A percentile compares a stretch with the other conserved stretches of the same genome.
Conservation (phyloP, 2,888 invertebrate species). For the Amiota minor region DNA sequence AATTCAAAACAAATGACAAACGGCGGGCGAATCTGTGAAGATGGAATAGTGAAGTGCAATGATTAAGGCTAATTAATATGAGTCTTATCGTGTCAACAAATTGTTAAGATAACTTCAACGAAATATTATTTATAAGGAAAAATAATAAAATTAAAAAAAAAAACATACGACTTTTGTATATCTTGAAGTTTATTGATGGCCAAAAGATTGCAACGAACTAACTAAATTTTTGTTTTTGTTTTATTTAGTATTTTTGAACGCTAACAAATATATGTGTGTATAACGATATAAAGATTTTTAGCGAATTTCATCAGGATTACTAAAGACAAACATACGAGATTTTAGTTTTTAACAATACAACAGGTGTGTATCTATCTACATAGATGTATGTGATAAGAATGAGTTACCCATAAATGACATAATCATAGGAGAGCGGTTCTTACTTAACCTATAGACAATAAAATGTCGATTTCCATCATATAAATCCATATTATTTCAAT, state of each 20-base stretch:
- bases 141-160: conserved; percentile 1
- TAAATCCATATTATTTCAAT: no score
- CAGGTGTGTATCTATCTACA: conserved; percentile 46
- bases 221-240: neutral
- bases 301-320: conserved; percentile 49
- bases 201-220: conserved; percentile 17
- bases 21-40: neutral
- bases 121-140: neutral
- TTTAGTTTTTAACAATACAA: conserved; percentile 48
- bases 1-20: neutral
- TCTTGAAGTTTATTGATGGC: neutral
- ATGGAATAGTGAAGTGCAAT: neutral
- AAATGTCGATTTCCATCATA: no score
- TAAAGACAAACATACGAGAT: conserved; percentile 49
- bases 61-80: neutral
- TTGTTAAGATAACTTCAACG: conserved; percentile 1
- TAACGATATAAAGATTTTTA: conserved; percentile 39
- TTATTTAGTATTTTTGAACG: conserved; percentile 43
- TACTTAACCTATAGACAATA: no score
- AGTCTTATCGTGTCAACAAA: neutral
- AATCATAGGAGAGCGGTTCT: no score
- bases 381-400: neutral
- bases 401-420: no score
- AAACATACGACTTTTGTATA: conserved; percentile 15
- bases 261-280: conserved; percentile 24